Conservation (phyloP, 2,113 vertebrate species). For the Ctenodactylus gundi region DNA sequence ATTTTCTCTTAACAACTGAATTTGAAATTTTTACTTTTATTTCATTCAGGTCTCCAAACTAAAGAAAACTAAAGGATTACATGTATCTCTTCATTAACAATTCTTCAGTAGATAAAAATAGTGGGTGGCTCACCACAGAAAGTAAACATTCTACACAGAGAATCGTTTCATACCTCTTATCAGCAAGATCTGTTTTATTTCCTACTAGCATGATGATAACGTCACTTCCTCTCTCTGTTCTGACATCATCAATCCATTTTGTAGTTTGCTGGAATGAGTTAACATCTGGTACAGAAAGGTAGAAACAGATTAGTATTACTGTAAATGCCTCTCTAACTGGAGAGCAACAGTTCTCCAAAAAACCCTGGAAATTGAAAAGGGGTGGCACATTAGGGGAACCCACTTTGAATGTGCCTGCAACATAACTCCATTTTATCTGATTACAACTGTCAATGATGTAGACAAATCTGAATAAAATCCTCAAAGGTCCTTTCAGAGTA, state of each 20-base stretch:
- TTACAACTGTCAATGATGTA: conserved; percentile 48
- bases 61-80: conserved; percentile 27
- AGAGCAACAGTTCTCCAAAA: background rate
- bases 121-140: conserved; percentile 14
- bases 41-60: conserved; percentile 30
- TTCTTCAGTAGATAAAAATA: conserved; percentile 50
- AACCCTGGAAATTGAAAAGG: conserved; percentile 43
- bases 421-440: conserved; percentile 62
- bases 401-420: conserved; percentile 65
- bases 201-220: conserved; percentile 99
- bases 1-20: conserved; percentile 7
- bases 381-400: conserved; percentile 71
- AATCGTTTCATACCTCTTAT: conserved; percentile 92
- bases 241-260: conserved; percentile 99
- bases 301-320: conserved; percentile 70
- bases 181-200: conserved; percentile 99
- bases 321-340: conserved; percentile 16
- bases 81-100: conserved; percentile 26
- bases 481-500: conserved; percentile 24
- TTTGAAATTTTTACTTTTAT: conserved; percentile 41
- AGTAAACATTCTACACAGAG: background rate
- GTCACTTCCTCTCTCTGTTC: conserved; percentile 98
- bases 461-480: conserved; percentile 45
- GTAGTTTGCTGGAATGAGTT: conserved; percentile 99
- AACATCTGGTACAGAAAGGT: conserved; percentile 88